Evolutionary conservation across 2,797 vertebrate species (phyloP).

Genomic region (Anisognathus igniventris): DNA sequence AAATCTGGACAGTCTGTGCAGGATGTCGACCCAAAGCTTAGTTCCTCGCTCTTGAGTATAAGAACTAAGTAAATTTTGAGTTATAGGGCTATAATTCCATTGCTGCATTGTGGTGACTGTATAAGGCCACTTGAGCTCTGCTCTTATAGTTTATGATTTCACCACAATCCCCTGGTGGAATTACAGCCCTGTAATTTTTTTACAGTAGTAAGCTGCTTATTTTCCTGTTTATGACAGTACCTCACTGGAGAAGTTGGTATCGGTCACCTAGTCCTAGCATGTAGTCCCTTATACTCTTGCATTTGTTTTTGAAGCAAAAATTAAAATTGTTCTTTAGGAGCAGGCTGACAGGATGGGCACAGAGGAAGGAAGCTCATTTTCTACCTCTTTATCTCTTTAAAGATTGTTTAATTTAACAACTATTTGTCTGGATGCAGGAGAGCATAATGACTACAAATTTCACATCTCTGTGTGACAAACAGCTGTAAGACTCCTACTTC

Average conservation of each 20-base stretch:
- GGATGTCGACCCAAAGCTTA: not conserved
- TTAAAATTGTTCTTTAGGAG: not conserved
- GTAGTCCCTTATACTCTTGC: not conserved
- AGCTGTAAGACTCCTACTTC: not conserved
- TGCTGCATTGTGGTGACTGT: conserved; percentile 30
- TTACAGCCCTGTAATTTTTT: conserved; percentile 64
- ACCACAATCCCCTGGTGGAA: conserved; percentile 42
- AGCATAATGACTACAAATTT: not conserved
- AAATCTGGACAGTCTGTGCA: not conserved
- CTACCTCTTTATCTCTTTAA: not conserved
- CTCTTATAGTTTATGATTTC: conserved; percentile 58
- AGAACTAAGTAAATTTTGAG: conserved; percentile 50
- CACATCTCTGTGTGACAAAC: not conserved
- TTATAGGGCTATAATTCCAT: conserved; percentile 66
- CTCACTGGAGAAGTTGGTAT: not conserved
- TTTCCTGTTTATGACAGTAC: conserved; percentile 9
- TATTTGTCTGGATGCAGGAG: not conserved
- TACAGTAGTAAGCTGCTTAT: conserved; percentile 41
- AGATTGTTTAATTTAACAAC: not conserved
- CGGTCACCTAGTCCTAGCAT: not conserved
- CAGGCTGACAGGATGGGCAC: not conserved
- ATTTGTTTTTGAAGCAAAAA: not conserved
- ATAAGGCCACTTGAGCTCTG: conserved; percentile 54
- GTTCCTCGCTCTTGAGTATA: conserved; percentile 1
- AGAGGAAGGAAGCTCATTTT: not conserved